Evolutionary conservation across 23 tunicate species (phyloP).

Genomic region (Corella eumyota): DNA sequence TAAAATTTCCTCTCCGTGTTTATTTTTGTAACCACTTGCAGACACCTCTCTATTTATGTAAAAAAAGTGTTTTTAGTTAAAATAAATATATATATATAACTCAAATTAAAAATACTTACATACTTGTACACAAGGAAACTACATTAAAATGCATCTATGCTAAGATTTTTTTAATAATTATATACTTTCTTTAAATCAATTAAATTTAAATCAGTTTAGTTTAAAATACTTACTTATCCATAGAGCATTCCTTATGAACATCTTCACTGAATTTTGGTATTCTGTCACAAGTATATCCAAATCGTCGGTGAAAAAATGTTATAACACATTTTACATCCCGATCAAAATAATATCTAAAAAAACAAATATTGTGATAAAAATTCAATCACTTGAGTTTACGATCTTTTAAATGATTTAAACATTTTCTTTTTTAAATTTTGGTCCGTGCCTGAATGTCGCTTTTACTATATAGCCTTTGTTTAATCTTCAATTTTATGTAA

Average conservation of each 20-base stretch:
- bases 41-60: constrained; percentile 24
- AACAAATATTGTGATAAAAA: background rate
- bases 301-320: constrained; percentile 48
- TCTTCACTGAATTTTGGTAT: constrained; percentile 31
- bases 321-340: constrained; percentile 75
- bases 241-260: constrained; percentile 22
- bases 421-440: no score
- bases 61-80: background rate
- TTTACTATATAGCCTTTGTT: no score
- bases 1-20: constrained; percentile 26
- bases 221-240: constrained; percentile 11
- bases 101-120: no score
- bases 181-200: no score
- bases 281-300: constrained; percentile 25
- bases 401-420: no score
- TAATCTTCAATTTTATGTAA: no score
- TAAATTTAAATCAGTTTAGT: no score
- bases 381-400: no score
- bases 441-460: no score
- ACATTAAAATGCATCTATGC: no score
- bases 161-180: no score
- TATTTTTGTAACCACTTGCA: constrained; percentile 48
- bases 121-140: no score
- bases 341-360: constrained; percentile 62
- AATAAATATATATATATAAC: background rate